phyloP scores from a whole-genome alignment of 35 echinoderm and acorn worm genomes.

The Apostichopus japonicus region DNA sequence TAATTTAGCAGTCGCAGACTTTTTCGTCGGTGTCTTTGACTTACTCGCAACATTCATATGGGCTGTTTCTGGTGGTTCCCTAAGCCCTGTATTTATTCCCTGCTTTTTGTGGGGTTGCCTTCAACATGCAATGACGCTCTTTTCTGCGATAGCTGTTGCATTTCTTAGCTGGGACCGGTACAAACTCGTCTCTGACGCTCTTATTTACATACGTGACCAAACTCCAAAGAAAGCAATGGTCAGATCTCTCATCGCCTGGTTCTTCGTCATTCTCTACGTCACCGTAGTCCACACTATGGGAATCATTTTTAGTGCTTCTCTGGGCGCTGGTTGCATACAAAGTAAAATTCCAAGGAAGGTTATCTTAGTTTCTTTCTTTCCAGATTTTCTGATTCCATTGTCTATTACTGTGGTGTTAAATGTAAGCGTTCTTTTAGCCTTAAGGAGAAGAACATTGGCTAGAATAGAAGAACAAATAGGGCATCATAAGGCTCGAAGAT shows the following conservation, averaged over 20 bases:
- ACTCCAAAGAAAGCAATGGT: conserved; percentile 24
- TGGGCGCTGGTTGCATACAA: neutral
- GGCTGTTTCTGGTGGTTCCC: neutral
- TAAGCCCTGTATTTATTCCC: neutral
- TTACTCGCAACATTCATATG: conserved; percentile 18
- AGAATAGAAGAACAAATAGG: neutral
- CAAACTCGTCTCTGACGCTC: conserved; percentile 22
- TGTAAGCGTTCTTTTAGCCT: conserved; percentile 1
- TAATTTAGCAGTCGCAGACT: conserved; percentile 36
- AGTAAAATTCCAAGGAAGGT: neutral
- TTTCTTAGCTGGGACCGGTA: conserved; percentile 51
- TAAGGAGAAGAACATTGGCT: neutral
- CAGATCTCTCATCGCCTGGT: neutral
- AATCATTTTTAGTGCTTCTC: neutral
- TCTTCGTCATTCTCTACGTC: neutral
- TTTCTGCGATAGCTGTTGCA: neutral
- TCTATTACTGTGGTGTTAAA: conserved; percentile 37
- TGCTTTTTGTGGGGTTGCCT: conserved; percentile 30
- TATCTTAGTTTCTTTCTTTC: conserved; percentile 28
- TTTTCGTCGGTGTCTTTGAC: conserved; percentile 23
- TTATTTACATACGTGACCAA: conserved; percentile 32
- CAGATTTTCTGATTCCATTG: conserved; percentile 45
- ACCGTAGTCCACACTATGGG: neutral
- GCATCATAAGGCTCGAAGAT: neutral
- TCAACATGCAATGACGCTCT: neutral